phyloP scores from a whole-genome alignment of 1,140 invertebrate genomes.

The Oppia nitens region DNA sequence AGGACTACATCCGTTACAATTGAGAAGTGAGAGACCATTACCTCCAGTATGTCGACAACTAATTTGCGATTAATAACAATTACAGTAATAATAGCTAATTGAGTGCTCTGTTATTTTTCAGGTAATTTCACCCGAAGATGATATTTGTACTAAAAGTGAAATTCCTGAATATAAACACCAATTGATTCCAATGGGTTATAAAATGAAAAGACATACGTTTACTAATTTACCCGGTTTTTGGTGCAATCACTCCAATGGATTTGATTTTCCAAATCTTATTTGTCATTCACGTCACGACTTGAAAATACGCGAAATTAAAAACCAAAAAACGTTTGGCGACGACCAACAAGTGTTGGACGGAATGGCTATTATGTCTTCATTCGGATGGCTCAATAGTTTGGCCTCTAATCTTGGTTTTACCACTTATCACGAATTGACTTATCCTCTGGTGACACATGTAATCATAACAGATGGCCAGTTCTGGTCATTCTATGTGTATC shows the following conservation, averaged over 20 bases:
- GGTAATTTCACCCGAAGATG: slow-evolving; percentile 14
- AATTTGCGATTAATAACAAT: not conserved
- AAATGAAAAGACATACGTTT: not conserved
- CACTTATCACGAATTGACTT: slow-evolving; percentile 64
- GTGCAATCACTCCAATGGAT: not conserved
- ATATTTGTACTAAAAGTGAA: slow-evolving; percentile 13
- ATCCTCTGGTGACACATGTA: slow-evolving; percentile 67
- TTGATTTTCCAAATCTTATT: slow-evolving; percentile 16
- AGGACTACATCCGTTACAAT: slow-evolving; percentile 6
- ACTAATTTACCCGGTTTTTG: slow-evolving; percentile 14
- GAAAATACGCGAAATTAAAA: slow-evolving; percentile 56
- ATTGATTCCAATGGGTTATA: slow-evolving; percentile 8
- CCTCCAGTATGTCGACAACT: slow-evolving; percentile 8
- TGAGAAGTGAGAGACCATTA: slow-evolving; percentile 16
- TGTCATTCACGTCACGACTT: slow-evolving; percentile 37
- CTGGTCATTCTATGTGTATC: slow-evolving; percentile 69
- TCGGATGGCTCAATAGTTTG: slow-evolving; percentile 56
- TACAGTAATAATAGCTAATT: too few species aligned
- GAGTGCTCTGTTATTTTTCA: slow-evolving; percentile 1
- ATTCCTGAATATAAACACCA: slow-evolving; percentile 14
- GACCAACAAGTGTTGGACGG: slow-evolving; percentile 42
- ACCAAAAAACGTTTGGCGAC: slow-evolving; percentile 37
- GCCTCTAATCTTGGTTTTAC: slow-evolving; percentile 75
- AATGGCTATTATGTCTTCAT: slow-evolving; percentile 55
- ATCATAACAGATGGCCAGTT: slow-evolving; percentile 62